A percentile compares a stretch with the other conserved stretches of the same genome.
phyloP scores from a whole-genome alignment of 1,140 invertebrate genomes.

The Pseudomyrmex dendroicus region DNA sequence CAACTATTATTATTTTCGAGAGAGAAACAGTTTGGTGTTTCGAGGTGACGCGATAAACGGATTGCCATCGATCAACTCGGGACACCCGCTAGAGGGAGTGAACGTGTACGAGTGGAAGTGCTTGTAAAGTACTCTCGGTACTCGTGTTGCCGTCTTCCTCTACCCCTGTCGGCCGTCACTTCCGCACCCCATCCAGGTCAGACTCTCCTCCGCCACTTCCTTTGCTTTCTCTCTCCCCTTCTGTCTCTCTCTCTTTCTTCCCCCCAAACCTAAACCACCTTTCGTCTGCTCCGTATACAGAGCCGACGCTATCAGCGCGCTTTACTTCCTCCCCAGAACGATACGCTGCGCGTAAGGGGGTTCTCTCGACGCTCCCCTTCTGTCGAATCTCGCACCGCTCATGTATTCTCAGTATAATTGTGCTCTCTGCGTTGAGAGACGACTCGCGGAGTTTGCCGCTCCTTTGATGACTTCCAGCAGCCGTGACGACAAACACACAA shows the following conservation, averaged over 20 bases:
- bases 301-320: conserved; percentile 65
- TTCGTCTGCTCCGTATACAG: conserved; percentile 63
- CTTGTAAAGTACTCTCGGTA: conserved; percentile 68
- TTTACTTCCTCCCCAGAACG: conserved; percentile 47
- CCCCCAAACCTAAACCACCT: conserved; percentile 67
- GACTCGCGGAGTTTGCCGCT: conserved; percentile 38
- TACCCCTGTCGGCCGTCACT: conserved; percentile 63
- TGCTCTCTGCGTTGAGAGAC: conserved; percentile 27
- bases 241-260: conserved; percentile 37
- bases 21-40: conserved; percentile 28
- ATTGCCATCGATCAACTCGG: conserved; percentile 56
- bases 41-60: conserved; percentile 51
- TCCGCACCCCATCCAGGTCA: conserved; percentile 65
- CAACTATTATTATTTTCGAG: conserved; percentile 21
- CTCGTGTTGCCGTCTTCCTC: conserved; percentile 69
- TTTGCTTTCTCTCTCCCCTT: conserved; percentile 33
- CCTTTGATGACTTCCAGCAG: conserved; percentile 34
- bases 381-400: conserved; percentile 20
- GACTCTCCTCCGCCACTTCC: conserved; percentile 62
- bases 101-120: conserved; percentile 48
- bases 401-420: conserved; percentile 53
- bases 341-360: conserved; percentile 36
- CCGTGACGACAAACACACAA: not conserved
- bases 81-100: conserved; percentile 65
- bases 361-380: conserved; percentile 15